A percentile compares a stretch with the other conserved stretches of the same genome.
These are phyloP conservation scores for Oreochromis spilurus DNA, from an alignment of 2,113 vertebrate genomes.

Conservation along the genomic window DNA sequence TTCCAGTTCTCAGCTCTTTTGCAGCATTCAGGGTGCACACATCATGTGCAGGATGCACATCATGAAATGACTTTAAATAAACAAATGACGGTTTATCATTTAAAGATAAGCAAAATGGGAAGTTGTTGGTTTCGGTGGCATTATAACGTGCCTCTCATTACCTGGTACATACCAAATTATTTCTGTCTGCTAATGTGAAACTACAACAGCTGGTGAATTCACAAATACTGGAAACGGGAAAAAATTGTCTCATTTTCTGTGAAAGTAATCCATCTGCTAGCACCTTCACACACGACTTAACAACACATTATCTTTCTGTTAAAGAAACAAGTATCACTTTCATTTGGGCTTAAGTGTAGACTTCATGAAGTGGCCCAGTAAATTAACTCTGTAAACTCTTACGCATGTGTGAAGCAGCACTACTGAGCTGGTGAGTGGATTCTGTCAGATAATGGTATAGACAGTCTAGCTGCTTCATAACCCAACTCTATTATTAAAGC, in stretches of 20 bases:
- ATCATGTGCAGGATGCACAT: background rate
- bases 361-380: background rate
- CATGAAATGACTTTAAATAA: background rate
- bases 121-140: background rate
- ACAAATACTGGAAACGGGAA: background rate
- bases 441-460: background rate
- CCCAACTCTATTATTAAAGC: background rate
- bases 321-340: background rate
- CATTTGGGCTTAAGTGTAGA: background rate
- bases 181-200: background rate
- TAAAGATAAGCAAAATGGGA: background rate
- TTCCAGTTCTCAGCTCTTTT: background rate
- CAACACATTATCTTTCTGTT: background rate
- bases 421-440: background rate
- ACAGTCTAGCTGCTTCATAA: background rate
- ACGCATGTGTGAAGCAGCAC: background rate
- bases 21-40: background rate
- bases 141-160: background rate
- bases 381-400: background rate
- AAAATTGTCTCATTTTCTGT: background rate
- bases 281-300: background rate
- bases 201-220: background rate
- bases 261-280: background rate
- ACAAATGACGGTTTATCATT: background rate
- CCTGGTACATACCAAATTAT: background rate